Evolutionary conservation across 2,888 invertebrate species (phyloP), one percentile per base, ranked within the genome.

Genomic region (Acleris sparsana): DNA sequence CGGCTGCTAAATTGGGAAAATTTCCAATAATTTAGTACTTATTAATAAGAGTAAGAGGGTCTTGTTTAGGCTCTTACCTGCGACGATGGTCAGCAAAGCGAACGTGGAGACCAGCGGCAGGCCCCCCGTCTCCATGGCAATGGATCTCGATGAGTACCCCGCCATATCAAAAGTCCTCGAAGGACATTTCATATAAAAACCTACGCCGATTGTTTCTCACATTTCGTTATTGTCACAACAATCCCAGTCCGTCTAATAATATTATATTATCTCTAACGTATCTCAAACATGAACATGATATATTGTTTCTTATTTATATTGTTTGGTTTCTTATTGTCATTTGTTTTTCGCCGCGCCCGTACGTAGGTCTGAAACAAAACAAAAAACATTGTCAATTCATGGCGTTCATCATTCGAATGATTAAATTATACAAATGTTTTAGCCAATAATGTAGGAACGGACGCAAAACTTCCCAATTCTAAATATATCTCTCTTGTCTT

Each of bases 31-130:
- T 7, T 17, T 46, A 2, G n/a, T 6, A 6, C 46, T n/a, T 46
- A n/a, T 16, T n/a, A 43, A 16, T 16, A 46, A 44, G 0, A 4
- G n/a, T 44, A 13, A 5, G n/a, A 46, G 16, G 16, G 46, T n/a
- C n/a, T 46, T 46, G 46, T 46, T 46, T n/a, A 6, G 13, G 20
- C 16, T 7, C 85, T 84, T 79, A 92, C 92, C 92, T 76, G 92
- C 92, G 49, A 92, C 89, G 68, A 92, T 92, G 64, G 92, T 92
- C 63, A 92, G 88, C 44, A 92, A 83, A 4, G 91, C 92, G 70
- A 92, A 92, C 44, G 92, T 92, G 11, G 92, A 92, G 57, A 92
- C 89, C 70, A 91, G 73, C 29, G 92, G 92, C 69, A 92, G 75
- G 25, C 91, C 88, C 48, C 91, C 89, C 68, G 87, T 86, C 79